phyloP scores from a whole-genome alignment of 2,113 vertebrate genomes.

The Psephotus haematonotus region DNA sequence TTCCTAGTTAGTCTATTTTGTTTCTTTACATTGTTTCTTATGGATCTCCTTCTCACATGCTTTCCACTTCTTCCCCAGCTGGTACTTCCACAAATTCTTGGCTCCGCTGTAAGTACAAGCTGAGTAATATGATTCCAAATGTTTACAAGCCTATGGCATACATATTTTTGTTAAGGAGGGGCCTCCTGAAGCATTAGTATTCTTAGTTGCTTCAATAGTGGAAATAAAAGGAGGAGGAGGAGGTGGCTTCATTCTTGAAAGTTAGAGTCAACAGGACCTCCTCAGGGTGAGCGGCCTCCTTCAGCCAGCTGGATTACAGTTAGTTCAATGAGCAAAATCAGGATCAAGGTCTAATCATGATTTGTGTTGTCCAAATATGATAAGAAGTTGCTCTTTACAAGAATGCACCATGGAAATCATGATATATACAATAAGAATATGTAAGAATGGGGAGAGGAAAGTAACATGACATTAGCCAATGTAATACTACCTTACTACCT shows the following conservation, averaged over 20 bases:
- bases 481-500: not conserved
- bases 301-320: not conserved
- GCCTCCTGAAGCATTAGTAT: slow-evolving; percentile 26
- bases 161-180: not conserved
- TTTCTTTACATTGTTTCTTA: not conserved
- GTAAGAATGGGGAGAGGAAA: not conserved
- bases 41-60: not conserved
- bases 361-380: not conserved
- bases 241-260: not conserved
- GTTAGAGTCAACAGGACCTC: not conserved
- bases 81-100: not conserved
- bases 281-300: not conserved
- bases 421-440: not conserved
- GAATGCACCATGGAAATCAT: not conserved
- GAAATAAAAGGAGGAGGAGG: not conserved
- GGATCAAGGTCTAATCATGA: not conserved
- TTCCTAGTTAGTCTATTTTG: not conserved
- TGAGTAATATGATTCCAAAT: not conserved
- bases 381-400: not conserved
- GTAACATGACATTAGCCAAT: not conserved
- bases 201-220: slow-evolving; percentile 32
- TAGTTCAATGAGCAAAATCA: not conserved
- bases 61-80: not conserved
- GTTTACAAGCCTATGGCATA: not conserved
- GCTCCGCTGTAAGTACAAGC: not conserved